Percentiles rank a stretch among this genome's conserved stretches.
phyloP scores from a whole-genome alignment of 2,113 vertebrate genomes.

The Telmatochromis sp. region DNA sequence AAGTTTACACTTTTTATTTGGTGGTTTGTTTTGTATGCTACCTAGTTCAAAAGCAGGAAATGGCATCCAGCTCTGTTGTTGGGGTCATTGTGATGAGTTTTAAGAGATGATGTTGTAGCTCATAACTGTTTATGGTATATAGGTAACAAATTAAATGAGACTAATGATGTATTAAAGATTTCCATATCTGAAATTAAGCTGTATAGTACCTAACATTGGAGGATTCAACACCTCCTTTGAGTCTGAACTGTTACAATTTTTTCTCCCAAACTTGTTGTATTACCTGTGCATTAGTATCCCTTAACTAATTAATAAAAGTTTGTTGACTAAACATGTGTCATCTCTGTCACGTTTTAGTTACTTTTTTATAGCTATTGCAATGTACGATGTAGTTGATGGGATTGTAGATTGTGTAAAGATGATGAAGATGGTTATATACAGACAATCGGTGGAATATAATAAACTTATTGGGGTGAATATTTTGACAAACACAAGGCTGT shows the following conservation, averaged over 20 bases:
- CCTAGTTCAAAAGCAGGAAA: conserved; percentile 48
- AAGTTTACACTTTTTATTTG: conserved; percentile 44
- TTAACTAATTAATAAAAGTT: conserved; percentile 77
- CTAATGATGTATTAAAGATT: conserved; percentile 53
- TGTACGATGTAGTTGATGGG: background rate
- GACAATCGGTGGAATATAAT: background rate
- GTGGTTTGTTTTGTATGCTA: conserved; percentile 49
- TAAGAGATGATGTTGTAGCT: conserved; percentile 52
- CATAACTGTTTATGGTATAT: conserved; percentile 46
- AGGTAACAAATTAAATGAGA: conserved; percentile 50
- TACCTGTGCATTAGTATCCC: conserved; percentile 75
- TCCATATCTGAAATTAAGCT: conserved; percentile 62
- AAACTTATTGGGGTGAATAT: background rate
- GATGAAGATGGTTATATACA: background rate
- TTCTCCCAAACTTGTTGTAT: conserved; percentile 71
- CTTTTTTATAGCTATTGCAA: background rate
- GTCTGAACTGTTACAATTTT: conserved; percentile 65
- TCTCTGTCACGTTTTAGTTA: background rate
- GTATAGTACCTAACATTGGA: conserved; percentile 62
- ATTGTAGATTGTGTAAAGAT: background rate
- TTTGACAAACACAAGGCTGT: background rate
- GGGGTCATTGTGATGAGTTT: conserved; percentile 35
- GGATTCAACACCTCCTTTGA: conserved; percentile 42
- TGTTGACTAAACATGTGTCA: conserved; percentile 64
- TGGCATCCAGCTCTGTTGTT: conserved; percentile 9